phyloP scores from a whole-genome alignment of 1,140 invertebrate genomes.

The Thaumetopoea pityocampa region DNA sequence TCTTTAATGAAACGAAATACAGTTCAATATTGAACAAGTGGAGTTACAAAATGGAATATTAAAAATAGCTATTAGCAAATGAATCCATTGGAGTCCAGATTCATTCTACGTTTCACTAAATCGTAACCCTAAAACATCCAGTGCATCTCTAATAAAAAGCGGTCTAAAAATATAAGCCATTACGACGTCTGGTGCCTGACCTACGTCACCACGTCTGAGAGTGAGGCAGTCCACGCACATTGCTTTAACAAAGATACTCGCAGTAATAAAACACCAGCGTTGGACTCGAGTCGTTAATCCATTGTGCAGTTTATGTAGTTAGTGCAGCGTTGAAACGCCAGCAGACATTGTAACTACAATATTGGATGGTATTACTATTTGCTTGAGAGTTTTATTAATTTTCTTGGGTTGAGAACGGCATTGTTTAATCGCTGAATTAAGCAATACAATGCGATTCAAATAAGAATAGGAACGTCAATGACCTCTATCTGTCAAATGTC shows the following conservation, averaged over 20 bases:
- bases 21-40: no score
- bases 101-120: no score
- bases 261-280: constrained; percentile 49
- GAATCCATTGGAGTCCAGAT: no score
- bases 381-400: constrained; percentile 9
- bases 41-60: no score
- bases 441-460: no score
- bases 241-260: constrained; percentile 38
- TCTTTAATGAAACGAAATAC: no score
- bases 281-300: constrained; percentile 50
- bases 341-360: constrained; percentile 36
- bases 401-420: no score
- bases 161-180: not conserved
- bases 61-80: no score
- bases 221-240: constrained; percentile 32
- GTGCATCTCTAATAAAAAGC: constrained; percentile 1
- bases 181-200: constrained; percentile 19
- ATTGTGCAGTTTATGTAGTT: constrained; percentile 39
- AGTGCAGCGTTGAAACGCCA: constrained; percentile 24
- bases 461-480: no score
- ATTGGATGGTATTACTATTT: constrained; percentile 24
- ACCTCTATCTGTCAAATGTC: no score
- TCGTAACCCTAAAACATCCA: no score
- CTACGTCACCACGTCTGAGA: constrained; percentile 23
- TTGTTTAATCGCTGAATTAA: no score